These are phyloP conservation scores for Panurus biarmicus DNA, from an alignment of 2,113 vertebrate species.

Conservation along the genomic window DNA sequence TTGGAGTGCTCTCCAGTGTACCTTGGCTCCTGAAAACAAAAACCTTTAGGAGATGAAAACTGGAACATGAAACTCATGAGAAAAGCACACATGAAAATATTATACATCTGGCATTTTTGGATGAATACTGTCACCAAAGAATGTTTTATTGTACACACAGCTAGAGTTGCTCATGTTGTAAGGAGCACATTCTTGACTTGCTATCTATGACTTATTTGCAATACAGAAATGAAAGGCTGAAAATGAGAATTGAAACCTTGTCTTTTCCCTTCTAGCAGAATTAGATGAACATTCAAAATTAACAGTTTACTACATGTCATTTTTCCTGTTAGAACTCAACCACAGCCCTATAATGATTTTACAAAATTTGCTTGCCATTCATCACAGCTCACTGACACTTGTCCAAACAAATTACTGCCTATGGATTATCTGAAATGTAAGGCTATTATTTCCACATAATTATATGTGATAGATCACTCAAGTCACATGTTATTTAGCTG, in stretches of 20 bases:
- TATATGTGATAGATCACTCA: neutral
- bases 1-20: neutral
- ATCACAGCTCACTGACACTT: neutral
- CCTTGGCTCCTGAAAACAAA: neutral
- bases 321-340: neutral
- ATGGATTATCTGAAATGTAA: constrained; percentile 1
- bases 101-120: neutral
- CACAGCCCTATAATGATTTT: neutral
- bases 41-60: neutral
- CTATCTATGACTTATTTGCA: neutral
- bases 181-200: neutral
- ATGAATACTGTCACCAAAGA: neutral
- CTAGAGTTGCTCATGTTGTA: neutral
- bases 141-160: neutral
- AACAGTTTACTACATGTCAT: neutral
- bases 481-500: neutral
- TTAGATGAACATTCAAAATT: neutral
- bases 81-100: neutral
- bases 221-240: neutral
- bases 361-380: neutral
- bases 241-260: neutral
- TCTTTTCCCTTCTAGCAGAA: neutral
- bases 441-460: constrained; percentile 1
- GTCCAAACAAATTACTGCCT: constrained; percentile 16
- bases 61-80: neutral